Evolutionary conservation across 2,888 invertebrate genomes (phyloP).

Genomic region (Serripes groenlandicus): DNA sequence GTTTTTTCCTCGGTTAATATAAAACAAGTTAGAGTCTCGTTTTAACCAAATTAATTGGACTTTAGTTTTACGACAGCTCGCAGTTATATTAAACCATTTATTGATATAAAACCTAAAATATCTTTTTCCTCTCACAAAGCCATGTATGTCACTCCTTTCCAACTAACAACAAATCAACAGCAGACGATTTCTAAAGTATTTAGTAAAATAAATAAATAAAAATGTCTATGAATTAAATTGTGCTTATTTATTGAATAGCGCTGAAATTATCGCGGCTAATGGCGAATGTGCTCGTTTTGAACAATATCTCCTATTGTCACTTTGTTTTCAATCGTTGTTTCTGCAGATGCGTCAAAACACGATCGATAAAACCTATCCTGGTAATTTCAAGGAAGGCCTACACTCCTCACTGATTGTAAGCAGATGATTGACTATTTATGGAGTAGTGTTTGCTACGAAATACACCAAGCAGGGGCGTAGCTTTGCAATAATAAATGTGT

Average conservation of each 20-base stretch:
- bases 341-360: not conserved
- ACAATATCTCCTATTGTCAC: not conserved
- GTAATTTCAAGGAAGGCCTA: no score
- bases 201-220: no score
- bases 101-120: not conserved
- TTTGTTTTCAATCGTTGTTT: not conserved
- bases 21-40: not conserved
- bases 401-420: no score
- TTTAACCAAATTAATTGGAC: slow-evolving; percentile 9
- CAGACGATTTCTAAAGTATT: not conserved
- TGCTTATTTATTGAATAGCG: not conserved
- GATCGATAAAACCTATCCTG: no score
- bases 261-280: not conserved
- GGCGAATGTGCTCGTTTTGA: not conserved
- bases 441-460: not conserved
- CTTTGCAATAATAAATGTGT: no score
- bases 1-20: slow-evolving; percentile 7
- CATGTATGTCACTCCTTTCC: no score
- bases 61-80: not conserved
- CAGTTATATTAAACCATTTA: not conserved
- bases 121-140: no score
- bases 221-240: not conserved
- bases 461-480: no score
- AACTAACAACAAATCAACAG: not conserved
- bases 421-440: not conserved